Conservation (phyloP, 2,113 vertebrate genomes). For the Irena cyanogastra region DNA sequence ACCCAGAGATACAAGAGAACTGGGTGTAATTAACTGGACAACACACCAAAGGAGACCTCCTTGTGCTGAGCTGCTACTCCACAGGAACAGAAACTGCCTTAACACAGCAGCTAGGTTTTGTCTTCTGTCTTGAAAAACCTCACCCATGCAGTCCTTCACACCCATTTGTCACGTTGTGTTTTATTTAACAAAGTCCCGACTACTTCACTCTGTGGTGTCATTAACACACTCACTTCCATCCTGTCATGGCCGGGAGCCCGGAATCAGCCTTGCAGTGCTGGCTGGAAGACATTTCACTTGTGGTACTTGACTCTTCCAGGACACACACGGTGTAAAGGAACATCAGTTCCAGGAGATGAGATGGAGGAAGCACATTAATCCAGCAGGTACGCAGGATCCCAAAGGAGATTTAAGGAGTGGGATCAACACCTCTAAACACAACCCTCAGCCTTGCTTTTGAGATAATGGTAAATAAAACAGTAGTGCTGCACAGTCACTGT, state of each 20-base stretch:
- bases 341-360: not conserved
- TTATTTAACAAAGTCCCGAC: not conserved
- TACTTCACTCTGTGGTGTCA: not conserved
- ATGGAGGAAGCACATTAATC: not conserved
- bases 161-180: not conserved
- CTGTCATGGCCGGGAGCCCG: not conserved
- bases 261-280: not conserved
- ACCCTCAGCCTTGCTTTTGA: not conserved
- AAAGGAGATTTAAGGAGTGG: not conserved
- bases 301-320: not conserved
- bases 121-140: not conserved
- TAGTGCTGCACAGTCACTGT: not conserved
- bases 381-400: not conserved
- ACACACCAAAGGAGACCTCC: constrained; percentile 61
- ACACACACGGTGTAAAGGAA: not conserved
- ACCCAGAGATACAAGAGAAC: constrained; percentile 35
- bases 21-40: constrained; percentile 39
- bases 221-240: not conserved
- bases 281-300: not conserved
- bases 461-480: not conserved
- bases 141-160: not conserved
- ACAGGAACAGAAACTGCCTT: constrained; percentile 57
- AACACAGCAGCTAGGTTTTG: constrained; percentile 50
- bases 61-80: constrained; percentile 58
- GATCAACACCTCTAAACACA: not conserved